Conservation (phyloP, 35 echinoderm and acorn worm genomes). For the Ophioderma brevispina region DNA sequence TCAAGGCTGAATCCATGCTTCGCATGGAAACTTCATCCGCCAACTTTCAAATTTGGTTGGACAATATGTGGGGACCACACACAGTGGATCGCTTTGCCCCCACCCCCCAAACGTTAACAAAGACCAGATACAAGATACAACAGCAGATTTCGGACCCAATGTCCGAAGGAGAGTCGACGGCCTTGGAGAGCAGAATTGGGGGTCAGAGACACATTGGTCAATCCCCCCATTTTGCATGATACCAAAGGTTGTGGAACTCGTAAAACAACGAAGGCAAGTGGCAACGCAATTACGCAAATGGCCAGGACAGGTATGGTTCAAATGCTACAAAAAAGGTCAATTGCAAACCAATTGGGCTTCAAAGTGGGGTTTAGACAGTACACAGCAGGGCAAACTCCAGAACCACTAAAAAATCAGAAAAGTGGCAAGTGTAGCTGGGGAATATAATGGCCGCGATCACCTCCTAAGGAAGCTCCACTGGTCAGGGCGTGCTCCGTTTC, state of each 20-base stretch:
- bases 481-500: constrained; percentile 14
- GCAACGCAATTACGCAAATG: constrained; percentile 34
- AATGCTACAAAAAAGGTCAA: background rate
- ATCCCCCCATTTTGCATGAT: constrained; percentile 43
- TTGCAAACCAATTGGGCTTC: background rate
- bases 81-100: constrained; percentile 48
- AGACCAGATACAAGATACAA: constrained; percentile 60
- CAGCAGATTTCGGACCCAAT: constrained; percentile 32
- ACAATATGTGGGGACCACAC: constrained; percentile 54
- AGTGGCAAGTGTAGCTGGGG: constrained; percentile 45
- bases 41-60: background rate
- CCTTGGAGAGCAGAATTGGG: constrained; percentile 54
- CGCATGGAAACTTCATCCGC: constrained; percentile 50
- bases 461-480: constrained; percentile 1
- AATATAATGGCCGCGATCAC: constrained; percentile 37
- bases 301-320: constrained; percentile 47
- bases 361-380: background rate
- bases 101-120: constrained; percentile 39
- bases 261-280: constrained; percentile 16
- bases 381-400: background rate
- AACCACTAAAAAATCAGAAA: constrained; percentile 15
- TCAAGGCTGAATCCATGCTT: constrained; percentile 24
- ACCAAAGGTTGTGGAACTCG: background rate
- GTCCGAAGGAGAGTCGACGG: constrained; percentile 30
- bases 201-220: constrained; percentile 58